phyloP scores from a whole-genome alignment of 2,113 vertebrate species.

The Artemisiospiza belli region DNA sequence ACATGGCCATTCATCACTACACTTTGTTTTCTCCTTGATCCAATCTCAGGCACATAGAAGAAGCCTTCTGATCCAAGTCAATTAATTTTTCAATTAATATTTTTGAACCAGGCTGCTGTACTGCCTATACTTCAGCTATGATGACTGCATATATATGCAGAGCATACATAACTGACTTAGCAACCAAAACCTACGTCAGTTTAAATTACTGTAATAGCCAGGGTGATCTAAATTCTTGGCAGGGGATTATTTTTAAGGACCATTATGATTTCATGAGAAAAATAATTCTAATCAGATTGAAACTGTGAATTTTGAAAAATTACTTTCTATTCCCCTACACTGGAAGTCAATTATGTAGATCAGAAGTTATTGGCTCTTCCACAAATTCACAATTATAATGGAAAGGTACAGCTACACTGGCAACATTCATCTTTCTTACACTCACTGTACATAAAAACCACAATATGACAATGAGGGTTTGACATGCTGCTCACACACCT shows the following conservation, averaged over 20 bases:
- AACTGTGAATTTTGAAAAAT: neutral
- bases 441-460: neutral
- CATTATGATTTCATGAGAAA: neutral
- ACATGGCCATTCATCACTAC: neutral
- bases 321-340: neutral
- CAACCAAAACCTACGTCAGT: neutral
- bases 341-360: neutral
- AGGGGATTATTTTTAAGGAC: conserved; percentile 7
- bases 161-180: neutral
- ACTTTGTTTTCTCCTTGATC: neutral
- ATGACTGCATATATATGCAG: neutral
- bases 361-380: neutral
- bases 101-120: neutral
- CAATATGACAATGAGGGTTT: neutral
- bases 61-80: neutral
- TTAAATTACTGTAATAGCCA: neutral
- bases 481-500: neutral
- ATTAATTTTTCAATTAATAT: conserved; percentile 33
- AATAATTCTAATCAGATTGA: neutral
- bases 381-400: neutral
- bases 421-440: neutral
- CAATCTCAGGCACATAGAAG: neutral
- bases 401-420: neutral
- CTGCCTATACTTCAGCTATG: neutral
- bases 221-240: neutral